Percentiles rank a stretch among this genome's conserved stretches.
These are phyloP conservation scores for Thymelicus sylvestris DNA, from an alignment of 2,888 invertebrate genomes.

Conservation along the genomic window DNA sequence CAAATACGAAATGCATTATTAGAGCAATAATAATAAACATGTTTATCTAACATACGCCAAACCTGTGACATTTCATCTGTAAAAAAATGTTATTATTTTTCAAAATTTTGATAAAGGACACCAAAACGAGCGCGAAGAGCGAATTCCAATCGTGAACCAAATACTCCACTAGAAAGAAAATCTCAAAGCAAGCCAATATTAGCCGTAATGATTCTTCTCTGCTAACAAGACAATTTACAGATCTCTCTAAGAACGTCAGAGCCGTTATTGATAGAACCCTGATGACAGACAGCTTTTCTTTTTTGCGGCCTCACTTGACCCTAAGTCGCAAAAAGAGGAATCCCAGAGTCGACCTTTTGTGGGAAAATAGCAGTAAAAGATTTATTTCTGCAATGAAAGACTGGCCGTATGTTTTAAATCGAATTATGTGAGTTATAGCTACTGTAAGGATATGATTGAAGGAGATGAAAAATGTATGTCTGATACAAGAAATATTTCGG, in stretches of 20 bases:
- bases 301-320: constrained; percentile 65
- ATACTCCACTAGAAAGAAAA: too few species aligned
- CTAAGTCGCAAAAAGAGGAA: constrained; percentile 64
- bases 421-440: constrained; percentile 18
- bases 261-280: constrained; percentile 62
- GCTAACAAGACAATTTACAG: constrained; percentile 46
- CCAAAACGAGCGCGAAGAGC: too few species aligned
- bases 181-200: background rate
- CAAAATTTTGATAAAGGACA: too few species aligned
- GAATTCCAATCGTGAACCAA: too few species aligned
- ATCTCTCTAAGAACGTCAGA: constrained; percentile 45
- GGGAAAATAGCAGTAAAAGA: constrained; percentile 60
- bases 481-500: too few species aligned
- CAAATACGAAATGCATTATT: too few species aligned
- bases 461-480: too few species aligned
- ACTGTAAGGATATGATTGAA: background rate
- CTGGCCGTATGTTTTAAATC: constrained; percentile 42
- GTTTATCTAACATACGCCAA: too few species aligned
- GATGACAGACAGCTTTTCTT: constrained; percentile 57
- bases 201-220: constrained; percentile 31
- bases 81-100: too few species aligned
- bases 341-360: constrained; percentile 61
- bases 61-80: too few species aligned
- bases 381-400: constrained; percentile 68
- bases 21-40: too few species aligned